These are phyloP conservation scores for Orthosia incerta DNA, from an alignment of 2,888 invertebrate genomes.

Conservation along the genomic window DNA sequence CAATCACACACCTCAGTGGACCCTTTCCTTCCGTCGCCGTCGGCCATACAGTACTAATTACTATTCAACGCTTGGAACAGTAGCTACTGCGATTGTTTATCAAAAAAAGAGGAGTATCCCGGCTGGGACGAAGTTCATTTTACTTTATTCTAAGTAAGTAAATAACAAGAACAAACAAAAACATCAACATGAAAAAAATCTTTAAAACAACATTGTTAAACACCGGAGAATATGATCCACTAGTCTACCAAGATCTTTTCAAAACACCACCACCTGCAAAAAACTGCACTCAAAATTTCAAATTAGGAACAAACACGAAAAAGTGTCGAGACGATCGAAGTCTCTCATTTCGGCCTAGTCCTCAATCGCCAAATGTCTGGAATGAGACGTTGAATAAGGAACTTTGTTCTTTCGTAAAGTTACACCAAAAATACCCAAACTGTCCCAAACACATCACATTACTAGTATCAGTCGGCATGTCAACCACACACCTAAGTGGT, in stretches of 20 bases:
- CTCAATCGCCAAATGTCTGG: background rate
- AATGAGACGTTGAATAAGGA: background rate
- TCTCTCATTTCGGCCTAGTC: background rate
- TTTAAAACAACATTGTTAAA: too few species aligned
- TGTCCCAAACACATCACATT: background rate
- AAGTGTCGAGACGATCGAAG: background rate
- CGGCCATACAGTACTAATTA: background rate
- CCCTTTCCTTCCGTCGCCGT: conserved; percentile 37
- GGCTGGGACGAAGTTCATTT: too few species aligned
- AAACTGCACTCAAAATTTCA: background rate
- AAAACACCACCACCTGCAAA: background rate
- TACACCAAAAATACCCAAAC: background rate
- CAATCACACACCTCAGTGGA: conserved; percentile 35
- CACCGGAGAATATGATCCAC: too few species aligned
- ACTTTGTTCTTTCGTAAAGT: background rate
- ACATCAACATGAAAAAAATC: too few species aligned
- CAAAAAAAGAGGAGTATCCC: too few species aligned
- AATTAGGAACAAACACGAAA: background rate
- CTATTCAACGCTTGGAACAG: background rate
- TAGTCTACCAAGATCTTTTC: too few species aligned
- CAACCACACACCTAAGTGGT: conserved; percentile 38
- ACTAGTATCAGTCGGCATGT: conserved; percentile 20
- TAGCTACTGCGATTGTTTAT: too few species aligned
- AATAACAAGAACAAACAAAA: too few species aligned
- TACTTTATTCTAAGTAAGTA: too few species aligned